Evolutionary conservation across 2,113 vertebrate species (phyloP).

Genomic region (Scolopax mira): DNA sequence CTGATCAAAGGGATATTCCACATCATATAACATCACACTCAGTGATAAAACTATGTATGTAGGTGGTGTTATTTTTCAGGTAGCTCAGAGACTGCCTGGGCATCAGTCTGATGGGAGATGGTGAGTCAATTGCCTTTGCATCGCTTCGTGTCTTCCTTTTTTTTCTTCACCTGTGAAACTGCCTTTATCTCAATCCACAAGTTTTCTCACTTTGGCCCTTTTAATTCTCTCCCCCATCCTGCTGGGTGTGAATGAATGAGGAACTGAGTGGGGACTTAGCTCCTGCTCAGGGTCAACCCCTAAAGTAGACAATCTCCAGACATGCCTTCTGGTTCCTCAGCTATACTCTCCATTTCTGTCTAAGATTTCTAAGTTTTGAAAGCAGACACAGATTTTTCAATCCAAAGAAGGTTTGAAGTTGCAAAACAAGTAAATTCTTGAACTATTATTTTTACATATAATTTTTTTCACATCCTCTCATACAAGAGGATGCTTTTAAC

Average conservation of each 20-base stretch:
- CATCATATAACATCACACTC: not conserved
- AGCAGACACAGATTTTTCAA: not conserved
- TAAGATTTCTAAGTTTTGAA: not conserved
- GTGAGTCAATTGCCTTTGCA: not conserved
- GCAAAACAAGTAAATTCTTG: not conserved
- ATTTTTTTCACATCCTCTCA: not conserved
- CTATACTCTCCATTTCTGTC: not conserved
- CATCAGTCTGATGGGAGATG: not conserved
- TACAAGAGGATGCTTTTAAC: not conserved
- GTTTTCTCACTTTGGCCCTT: not conserved
- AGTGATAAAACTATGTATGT: rapidly evolving
- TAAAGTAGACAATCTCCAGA: not conserved
- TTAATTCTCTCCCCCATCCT: not conserved
- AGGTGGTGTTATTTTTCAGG: not conserved
- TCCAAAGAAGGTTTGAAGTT: not conserved
- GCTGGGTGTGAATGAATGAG: not conserved
- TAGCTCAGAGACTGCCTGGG: not conserved
- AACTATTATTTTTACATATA: not conserved
- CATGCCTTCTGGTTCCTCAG: not conserved
- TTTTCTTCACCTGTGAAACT: not conserved
- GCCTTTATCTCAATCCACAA: not conserved
- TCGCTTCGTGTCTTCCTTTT: not conserved
- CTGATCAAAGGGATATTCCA: not conserved
- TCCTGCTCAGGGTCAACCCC: not conserved
- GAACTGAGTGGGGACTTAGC: not conserved